Evolutionary conservation across 2,888 invertebrate genomes (phyloP).

Genomic region (Dicranocentrus wangi): DNA sequence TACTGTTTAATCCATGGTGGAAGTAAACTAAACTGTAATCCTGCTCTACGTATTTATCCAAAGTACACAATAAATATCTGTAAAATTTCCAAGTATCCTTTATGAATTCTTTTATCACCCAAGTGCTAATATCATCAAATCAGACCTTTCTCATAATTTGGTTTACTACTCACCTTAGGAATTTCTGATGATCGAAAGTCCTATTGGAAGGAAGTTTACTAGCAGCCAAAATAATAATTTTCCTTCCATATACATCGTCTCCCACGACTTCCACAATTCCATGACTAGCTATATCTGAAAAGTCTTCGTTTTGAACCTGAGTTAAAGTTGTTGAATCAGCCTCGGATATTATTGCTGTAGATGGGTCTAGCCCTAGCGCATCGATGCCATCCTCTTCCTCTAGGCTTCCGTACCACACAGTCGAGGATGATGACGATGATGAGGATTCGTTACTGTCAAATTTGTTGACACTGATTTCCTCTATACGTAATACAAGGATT

Average conservation of each 20-base stretch:
- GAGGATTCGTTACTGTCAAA: conserved; percentile 79
- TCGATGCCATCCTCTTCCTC: conserved; percentile 95
- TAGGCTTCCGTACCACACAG: conserved; percentile 89
- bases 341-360: conserved; percentile 75
- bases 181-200: conserved; percentile 83
- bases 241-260: conserved; percentile 88
- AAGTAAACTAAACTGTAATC: conserved; percentile 99
- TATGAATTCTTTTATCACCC: no score
- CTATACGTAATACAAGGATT: conserved; percentile 30
- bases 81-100: conserved; percentile 65
- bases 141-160: no score
- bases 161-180: conserved; percentile 82
- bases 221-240: conserved; percentile 96
- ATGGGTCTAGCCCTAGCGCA: conserved; percentile 85
- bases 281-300: conserved; percentile 82
- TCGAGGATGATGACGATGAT: no score
- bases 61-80: conserved; percentile 93
- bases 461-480: conserved; percentile 71
- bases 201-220: conserved; percentile 89
- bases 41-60: conserved; percentile 98
- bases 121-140: no score
- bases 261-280: conserved; percentile 90
- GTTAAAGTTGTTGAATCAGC: conserved; percentile 68
- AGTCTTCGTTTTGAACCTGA: conserved; percentile 76
- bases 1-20: conserved; percentile 95